These are phyloP conservation scores for Opisthograptis luteolata DNA, from an alignment of 2,888 invertebrate species.

Conservation along the genomic window DNA sequence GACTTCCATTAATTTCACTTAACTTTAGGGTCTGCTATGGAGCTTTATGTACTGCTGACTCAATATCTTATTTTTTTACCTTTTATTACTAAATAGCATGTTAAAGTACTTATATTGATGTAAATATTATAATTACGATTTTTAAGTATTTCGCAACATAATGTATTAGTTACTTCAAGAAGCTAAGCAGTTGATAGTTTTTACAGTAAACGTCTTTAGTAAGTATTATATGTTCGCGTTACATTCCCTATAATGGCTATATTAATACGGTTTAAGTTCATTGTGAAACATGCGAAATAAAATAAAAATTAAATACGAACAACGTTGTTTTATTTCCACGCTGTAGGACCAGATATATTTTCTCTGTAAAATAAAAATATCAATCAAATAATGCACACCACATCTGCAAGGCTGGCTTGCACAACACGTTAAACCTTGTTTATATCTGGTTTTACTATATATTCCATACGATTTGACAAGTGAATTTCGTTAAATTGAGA, in stretches of 20 bases:
- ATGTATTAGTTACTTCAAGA: slow-evolving; percentile 49
- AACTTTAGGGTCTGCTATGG: slow-evolving; percentile 9
- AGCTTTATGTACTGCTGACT: slow-evolving; percentile 44
- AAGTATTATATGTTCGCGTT: slow-evolving; percentile 63
- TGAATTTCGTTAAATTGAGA: too few species aligned
- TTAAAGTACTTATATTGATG: slow-evolving; percentile 50
- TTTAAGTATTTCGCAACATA: slow-evolving; percentile 52
- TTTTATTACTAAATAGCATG: slow-evolving; percentile 45
- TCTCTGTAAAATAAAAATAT: too few species aligned
- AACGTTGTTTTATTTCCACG: slow-evolving; percentile 33
- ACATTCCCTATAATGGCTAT: slow-evolving; percentile 65
- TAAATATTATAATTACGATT: slow-evolving; percentile 57
- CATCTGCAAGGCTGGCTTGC: too few species aligned
- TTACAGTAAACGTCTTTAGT: slow-evolving; percentile 55
- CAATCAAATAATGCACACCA: too few species aligned
- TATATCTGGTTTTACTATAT: too few species aligned
- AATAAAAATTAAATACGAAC: slow-evolving; percentile 38
- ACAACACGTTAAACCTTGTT: too few species aligned
- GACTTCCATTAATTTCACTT: slow-evolving; percentile 18
- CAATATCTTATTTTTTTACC: slow-evolving; percentile 51
- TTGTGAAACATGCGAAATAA: slow-evolving; percentile 51
- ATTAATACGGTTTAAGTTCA: slow-evolving; percentile 41
- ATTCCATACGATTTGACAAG: too few species aligned
- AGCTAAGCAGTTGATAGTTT: slow-evolving; percentile 46
- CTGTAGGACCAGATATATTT: too few species aligned